Conservation (phyloP, 2,113 vertebrate genomes). For the Daubentonia madagascariensis region DNA sequence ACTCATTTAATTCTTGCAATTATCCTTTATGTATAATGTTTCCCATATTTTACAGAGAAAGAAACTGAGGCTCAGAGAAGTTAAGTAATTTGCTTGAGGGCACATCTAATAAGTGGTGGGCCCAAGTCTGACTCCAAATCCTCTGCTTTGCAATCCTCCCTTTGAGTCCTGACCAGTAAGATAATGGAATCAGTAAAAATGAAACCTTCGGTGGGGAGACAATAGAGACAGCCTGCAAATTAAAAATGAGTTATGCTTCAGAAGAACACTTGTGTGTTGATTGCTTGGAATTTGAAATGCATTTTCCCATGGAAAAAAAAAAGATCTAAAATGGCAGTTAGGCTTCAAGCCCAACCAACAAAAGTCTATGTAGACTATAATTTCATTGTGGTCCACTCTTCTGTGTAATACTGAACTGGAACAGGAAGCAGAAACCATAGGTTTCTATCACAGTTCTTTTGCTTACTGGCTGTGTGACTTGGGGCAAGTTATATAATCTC, state of each 20-base stretch:
- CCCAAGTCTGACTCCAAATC: background rate
- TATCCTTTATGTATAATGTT: background rate
- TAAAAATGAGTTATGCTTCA: constrained; percentile 32
- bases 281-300: constrained; percentile 46
- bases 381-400: constrained; percentile 53
- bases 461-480: constrained; percentile 8
- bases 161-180: background rate
- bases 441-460: constrained; percentile 43
- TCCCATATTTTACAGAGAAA: background rate
- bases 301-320: constrained; percentile 37
- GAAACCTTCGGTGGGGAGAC: background rate
- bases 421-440: background rate
- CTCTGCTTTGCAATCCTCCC: background rate
- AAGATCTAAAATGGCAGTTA: constrained; percentile 51
- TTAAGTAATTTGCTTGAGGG: background rate
- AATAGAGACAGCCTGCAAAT: background rate
- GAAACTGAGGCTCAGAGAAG: background rate
- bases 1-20: background rate
- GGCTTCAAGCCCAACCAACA: constrained; percentile 26
- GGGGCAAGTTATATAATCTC: constrained; percentile 21
- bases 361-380: constrained; percentile 47
- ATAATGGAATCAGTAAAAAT: constrained; percentile 19
- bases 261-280: background rate
- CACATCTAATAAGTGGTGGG: background rate
- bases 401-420: constrained; percentile 9